A percentile compares a stretch with the other conserved stretches of the same genome.
Conservation (phyloP, 2,113 vertebrate species). For the Tursiops truncatus region DNA sequence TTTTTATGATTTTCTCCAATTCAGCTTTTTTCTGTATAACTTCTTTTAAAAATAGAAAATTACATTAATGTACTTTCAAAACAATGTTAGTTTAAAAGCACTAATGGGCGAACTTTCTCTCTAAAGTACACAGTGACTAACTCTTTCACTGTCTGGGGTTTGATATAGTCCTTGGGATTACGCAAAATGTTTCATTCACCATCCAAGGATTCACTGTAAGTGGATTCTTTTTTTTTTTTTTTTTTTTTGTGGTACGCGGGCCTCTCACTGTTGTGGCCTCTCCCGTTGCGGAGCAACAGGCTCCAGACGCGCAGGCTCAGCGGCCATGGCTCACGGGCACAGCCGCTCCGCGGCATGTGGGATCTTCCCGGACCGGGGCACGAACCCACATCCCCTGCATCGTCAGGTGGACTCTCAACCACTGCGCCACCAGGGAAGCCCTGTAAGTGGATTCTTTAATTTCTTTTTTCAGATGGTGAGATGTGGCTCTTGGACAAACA, state of each 20-base stretch:
- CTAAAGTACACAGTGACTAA: background rate
- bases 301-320: too few relatives aligned
- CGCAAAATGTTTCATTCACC: background rate
- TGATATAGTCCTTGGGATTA: background rate
- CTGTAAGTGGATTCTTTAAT: background rate
- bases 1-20: background rate
- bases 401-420: too few relatives aligned
- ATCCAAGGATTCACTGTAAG: background rate
- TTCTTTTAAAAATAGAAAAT: slow-evolving; percentile 31
- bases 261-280: too few relatives aligned
- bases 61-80: background rate
- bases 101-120: background rate
- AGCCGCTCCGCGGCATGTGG: too few relatives aligned
- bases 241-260: background rate
- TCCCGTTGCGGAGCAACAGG: too few relatives aligned
- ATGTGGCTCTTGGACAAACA: background rate
- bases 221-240: background rate
- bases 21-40: background rate
- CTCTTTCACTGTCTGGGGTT: background rate
- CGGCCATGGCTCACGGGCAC: too few relatives aligned
- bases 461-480: background rate
- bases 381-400: too few relatives aligned
- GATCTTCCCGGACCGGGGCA: too few relatives aligned
- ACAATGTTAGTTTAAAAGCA: background rate
- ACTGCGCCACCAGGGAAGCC: too few relatives aligned